Evolutionary conservation across 2,113 vertebrate species (phyloP), one percentile per base, ranked within the genome.

Genomic region (Ochotona princeps): DNA sequence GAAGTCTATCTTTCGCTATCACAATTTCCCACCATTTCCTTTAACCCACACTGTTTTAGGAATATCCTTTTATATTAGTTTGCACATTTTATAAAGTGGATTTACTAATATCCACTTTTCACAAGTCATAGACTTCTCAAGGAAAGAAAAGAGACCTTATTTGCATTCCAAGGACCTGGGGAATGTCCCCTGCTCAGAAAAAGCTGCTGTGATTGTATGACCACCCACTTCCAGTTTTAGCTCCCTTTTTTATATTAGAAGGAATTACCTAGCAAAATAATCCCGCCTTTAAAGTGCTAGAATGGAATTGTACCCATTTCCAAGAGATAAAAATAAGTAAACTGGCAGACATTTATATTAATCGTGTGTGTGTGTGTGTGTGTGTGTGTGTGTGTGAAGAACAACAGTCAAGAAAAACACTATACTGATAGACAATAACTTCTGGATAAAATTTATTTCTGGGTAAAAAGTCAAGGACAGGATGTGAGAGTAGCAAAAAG

Each of bases 211-310:
- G 38, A 44, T 44, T 44, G 38, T 44, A 44, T 44, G 38, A 44
- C 4, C 38, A 44, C 38, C 38, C 30, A 28, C 32, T 57, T 51
- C 32, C 54, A 47, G 18, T 80, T 4, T 81, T 78, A 69, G 20
- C 67, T 74, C 20, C 5, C 78, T n/a, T 89, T 89, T 93, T 83
- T 66, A 91, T 90, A 93, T 86, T 89, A 82, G 60, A 75, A 8
- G 79, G 86, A 61, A 86, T 75, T 92, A 74, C 79, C n/a, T 95
- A 63, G 80, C 32, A 90, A 93, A 84, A 81, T 76, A 88, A 81
- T 81, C 18, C 23, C 57, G 65, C 28, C 18, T 73, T 78, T 89
- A 89, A 91, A 7, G 89, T 73, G 10, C 57, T 84, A 92, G 83
- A 75, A 90, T 66, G 76, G 83, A 94, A 92, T 83, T 60, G 30